Base-by-base conservation (phyloP, 2,888 invertebrate species). In the Physocephala rufipes region DNA sequence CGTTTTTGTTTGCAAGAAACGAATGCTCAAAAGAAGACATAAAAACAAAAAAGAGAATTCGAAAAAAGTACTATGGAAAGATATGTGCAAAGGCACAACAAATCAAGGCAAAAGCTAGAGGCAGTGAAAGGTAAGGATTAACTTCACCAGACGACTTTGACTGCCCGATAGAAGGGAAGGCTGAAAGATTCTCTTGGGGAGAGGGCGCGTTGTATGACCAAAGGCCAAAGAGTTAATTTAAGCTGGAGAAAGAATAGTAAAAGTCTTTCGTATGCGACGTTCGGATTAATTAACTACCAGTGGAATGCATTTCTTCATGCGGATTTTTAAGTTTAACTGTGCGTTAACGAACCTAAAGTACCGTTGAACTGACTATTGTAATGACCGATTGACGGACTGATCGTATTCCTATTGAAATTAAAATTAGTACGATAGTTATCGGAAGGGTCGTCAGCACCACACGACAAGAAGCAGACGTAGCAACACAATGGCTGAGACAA, bases 141-240 rank as follows among this genome's bases (percentile, higher is more conserved):
- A 62, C 58, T 36, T 9, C 28, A 51, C 30, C 58, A 58, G 65
- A 63, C 58, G 58, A 58, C 63, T 43, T 53, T 70, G 58, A 71
- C 51, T 51, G 59, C 51, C 36, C 24, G 15, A 9, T n/a, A 61
- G 53, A 55, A 13, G 1, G 4, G 4, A 55, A 21, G 7, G 13
- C 36, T 19, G 15, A 19, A 49, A n/a, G 49, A 4, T n/a, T n/a
- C n/a, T n/a, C n/a, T n/a, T 2, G 53, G 24, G 53, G 53, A 4
- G 53, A 24, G 16, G 21, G 24, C 24, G 21, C 4, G 9, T 13
- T 21, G 13, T 15, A 1, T 21, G 36, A 36, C n/a, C n/a, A 36
- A 36, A 36, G 9, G 36, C 5, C 36, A 4, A 36, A 36, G 36
- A 36, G 36, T 36, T 36, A 7, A 36, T 36, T 36, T 36, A 36